Evolutionary conservation across 2,797 vertebrate species (phyloP), one percentile per base, ranked within the genome.

Genomic region (Pseudocheirus occidentalis): DNA sequence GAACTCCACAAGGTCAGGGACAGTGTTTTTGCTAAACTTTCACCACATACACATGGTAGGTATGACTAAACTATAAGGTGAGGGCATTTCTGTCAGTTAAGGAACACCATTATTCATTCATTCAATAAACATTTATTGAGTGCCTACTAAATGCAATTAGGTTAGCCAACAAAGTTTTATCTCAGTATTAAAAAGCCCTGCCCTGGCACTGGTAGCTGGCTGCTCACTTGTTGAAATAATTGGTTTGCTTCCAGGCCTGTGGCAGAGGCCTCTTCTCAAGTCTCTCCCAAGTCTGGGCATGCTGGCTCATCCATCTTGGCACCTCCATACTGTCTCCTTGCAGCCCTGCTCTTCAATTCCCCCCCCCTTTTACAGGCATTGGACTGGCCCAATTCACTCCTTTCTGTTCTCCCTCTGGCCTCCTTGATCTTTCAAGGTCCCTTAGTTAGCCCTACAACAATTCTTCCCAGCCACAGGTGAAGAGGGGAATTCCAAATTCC

Each of bases 211-310:
- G 73, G 73, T 46, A 87, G 40, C 21, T 87, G 40, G 4, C 73
- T 87, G 73, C 40, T 87, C 73, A 87, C 73, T 87, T 87, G 73
- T 87, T 87, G 46, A 87, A 87, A 87, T 87, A 87, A 87, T 87
- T 87, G 73, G 73, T 46, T 87, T 87, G 73, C 7, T 87, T 87
- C 73, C 73, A 87, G 73, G 40, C 40, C 73, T 87, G 73, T 87
- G 73, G 73, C 40, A 87, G 73, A 87, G 73, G 73, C 73, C 73
- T 81, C n/a, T 18, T 81, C 66, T 81, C 66, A 81, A n/a, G n/a
- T n/a, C 46, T 87, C 73, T 87, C 73, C 73, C 73, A 87, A 87
- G 73, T 87, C 73, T 87, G 40, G 73, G 40, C 73, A 87, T 87
- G 73, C 73, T 87, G 40, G 40, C 31, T 87, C 40, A 87, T 46